These are phyloP conservation scores for Pachypsylla venusta DNA, from an alignment of 1,140 invertebrate species.

Conservation along the genomic window DNA sequence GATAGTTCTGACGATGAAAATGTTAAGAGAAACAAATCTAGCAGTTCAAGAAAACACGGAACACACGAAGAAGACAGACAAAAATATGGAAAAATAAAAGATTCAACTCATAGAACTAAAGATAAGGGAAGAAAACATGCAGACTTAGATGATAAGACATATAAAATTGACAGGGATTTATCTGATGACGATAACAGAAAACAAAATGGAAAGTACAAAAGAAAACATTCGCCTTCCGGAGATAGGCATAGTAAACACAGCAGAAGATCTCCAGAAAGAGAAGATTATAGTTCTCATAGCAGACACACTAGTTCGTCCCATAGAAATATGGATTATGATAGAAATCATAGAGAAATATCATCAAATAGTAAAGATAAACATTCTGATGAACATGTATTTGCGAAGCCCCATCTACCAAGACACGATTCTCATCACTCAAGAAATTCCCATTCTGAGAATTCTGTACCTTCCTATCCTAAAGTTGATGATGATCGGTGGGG, in stretches of 20 bases:
- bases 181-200: neutral
- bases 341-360: neutral
- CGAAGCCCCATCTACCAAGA: neutral
- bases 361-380: neutral
- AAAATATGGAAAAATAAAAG: neutral
- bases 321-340: neutral
- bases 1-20: neutral
- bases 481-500: neutral
- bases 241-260: neutral
- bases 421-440: neutral
- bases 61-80: neutral
- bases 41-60: neutral
- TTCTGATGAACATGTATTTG: constrained; percentile 2
- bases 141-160: neutral
- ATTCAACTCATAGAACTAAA: neutral
- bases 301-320: too few relatives aligned
- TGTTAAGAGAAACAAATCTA: neutral
- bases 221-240: neutral
- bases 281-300: neutral
- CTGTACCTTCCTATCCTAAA: neutral
- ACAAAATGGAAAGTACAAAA: neutral
- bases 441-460: neutral
- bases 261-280: neutral
- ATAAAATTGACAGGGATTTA: neutral
- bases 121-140: neutral